A percentile compares a stretch with the other conserved stretches of the same genome.
phyloP scores from a whole-genome alignment of 2,888 invertebrate species.

The Temnothorax unifasciatus region DNA sequence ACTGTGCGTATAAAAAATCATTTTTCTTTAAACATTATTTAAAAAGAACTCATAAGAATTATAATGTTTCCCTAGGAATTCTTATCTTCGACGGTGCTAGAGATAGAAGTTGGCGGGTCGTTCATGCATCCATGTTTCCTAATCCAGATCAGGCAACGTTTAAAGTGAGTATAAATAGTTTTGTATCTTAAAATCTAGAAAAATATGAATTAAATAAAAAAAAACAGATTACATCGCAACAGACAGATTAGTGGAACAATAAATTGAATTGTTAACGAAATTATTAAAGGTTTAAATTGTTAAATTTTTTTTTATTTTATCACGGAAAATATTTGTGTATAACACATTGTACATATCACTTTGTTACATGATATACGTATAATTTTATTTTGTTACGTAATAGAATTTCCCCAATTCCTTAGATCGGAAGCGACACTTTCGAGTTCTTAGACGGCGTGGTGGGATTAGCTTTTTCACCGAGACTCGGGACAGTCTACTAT shows the following conservation, averaged over 20 bases:
- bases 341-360: neutral
- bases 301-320: neutral
- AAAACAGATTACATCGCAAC: no score
- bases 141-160: slow-evolving; percentile 92
- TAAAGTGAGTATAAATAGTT: slow-evolving; percentile 47
- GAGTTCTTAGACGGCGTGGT: slow-evolving; percentile 92
- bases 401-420: slow-evolving; percentile 7
- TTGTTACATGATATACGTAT: neutral
- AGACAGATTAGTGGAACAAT: neutral
- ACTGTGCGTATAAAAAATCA: neutral
- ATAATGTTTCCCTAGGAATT: slow-evolving; percentile 83
- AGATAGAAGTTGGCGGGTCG: slow-evolving; percentile 93
- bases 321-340: neutral
- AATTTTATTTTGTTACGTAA: neutral
- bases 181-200: neutral
- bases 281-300: no score
- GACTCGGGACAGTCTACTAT: slow-evolving; percentile 89
- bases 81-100: slow-evolving; percentile 90
- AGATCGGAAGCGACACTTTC: slow-evolving; percentile 90
- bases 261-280: neutral
- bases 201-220: neutral
- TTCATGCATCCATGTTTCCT: slow-evolving; percentile 94
- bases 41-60: neutral
- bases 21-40: neutral
- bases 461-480: slow-evolving; percentile 90